A percentile compares a stretch with the other conserved stretches of the same genome.
Evolutionary conservation across 2,113 vertebrate genomes (phyloP).

Genomic region (Pituophis catenifer): DNA sequence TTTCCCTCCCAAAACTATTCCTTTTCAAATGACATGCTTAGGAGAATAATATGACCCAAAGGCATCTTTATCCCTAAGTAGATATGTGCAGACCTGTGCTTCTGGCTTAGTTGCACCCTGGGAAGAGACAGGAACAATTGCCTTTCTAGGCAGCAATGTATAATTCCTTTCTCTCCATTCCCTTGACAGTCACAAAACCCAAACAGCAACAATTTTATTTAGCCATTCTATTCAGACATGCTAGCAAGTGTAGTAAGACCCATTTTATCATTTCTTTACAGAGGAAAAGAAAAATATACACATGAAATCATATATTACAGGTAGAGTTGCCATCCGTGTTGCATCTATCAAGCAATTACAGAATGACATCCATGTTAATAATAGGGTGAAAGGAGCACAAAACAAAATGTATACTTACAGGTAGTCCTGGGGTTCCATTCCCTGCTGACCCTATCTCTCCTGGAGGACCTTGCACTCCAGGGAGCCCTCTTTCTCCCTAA

Average conservation of each 20-base stretch:
- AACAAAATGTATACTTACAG: slow-evolving; percentile 75
- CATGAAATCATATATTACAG: not conserved
- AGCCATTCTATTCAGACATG: not conserved
- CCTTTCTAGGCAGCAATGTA: not conserved
- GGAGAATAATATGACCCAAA: not conserved
- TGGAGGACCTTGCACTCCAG: slow-evolving; percentile 85
- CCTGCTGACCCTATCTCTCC: slow-evolving; percentile 88
- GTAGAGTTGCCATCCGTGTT: not conserved
- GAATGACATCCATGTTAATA: not conserved
- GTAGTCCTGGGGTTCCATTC: slow-evolving; percentile 74
- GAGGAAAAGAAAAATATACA: not conserved
- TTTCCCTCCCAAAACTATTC: not conserved
- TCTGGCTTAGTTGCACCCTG: not conserved
- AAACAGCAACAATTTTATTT: not conserved
- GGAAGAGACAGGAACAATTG: not conserved
- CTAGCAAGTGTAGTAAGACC: not conserved
- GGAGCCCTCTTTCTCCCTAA: slow-evolving; percentile 92
- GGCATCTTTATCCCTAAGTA: not conserved
- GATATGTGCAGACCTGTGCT: not conserved
- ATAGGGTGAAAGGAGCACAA: fast-evolving
- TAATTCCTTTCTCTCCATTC: not conserved
- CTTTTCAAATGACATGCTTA: not conserved
- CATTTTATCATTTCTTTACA: not conserved
- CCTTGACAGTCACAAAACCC: not conserved
- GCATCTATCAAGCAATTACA: not conserved